Percentiles rank a stretch among this genome's conserved stretches.
These are phyloP conservation scores for Cyphomyrmex costatus DNA, from an alignment of 1,140 invertebrate genomes.

Conservation along the genomic window DNA sequence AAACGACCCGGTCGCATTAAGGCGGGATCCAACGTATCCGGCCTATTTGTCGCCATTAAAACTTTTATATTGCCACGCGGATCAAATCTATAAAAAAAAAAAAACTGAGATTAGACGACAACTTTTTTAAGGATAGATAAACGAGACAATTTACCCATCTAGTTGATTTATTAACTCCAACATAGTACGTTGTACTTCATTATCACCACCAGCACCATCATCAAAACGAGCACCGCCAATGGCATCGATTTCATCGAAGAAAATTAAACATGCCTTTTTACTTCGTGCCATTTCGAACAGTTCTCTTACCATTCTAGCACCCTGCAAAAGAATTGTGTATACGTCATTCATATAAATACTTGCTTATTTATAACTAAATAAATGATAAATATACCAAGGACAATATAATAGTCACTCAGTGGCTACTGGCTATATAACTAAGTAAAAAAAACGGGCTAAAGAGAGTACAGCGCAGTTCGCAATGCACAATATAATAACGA, in stretches of 20 bases:
- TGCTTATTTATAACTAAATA: too few relatives aligned
- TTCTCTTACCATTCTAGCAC: slow-evolving; percentile 99
- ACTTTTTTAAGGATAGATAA: not conserved
- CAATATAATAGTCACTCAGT: too few relatives aligned
- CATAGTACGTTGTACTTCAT: slow-evolving; percentile 99
- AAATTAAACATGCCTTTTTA: slow-evolving; percentile 99
- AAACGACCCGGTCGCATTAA: slow-evolving; percentile 98
- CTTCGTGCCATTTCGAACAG: slow-evolving; percentile 99
- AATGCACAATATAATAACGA: too few relatives aligned
- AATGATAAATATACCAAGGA: too few relatives aligned
- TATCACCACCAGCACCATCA: slow-evolving; percentile 99
- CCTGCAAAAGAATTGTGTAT: slow-evolving; percentile 86
- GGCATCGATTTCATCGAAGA: slow-evolving; percentile 99
- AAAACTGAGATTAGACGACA: not conserved
- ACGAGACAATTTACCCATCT: slow-evolving; percentile 89
- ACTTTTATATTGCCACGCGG: slow-evolving; percentile 99
- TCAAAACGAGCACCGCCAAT: slow-evolving; percentile 99
- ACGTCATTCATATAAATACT: not conserved
- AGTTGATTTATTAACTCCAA: slow-evolving; percentile 99
- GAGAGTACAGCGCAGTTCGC: too few relatives aligned
- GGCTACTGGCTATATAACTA: too few relatives aligned
- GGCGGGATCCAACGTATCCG: slow-evolving; percentile 99
- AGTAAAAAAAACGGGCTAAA: too few relatives aligned
- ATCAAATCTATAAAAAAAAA: slow-evolving; percentile 96
- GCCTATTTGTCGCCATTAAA: slow-evolving; percentile 99